Evolutionary conservation across 64 coral and sea anemone genomes (phyloP), one percentile per base, ranked within the genome.

Genomic region (Orbicella faveolata): DNA sequence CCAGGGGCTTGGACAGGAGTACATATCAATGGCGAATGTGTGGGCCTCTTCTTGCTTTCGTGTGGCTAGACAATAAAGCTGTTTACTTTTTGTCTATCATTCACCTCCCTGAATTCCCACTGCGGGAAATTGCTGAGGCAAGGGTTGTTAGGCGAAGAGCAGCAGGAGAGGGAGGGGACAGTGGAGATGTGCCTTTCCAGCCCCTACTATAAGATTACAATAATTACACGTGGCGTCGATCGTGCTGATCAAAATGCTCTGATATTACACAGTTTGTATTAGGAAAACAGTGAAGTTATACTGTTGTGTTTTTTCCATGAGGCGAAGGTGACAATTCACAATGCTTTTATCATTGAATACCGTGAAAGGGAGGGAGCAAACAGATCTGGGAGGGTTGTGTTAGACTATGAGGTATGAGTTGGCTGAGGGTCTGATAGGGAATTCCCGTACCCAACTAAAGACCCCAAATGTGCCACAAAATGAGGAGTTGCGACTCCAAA

Each of bases 361-460:
- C 79, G 88, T 37, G 91, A 88, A 81, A 68, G 61, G 69, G 75
- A 88, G 76, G 84, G 62, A 34, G 73, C 81, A 65, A 62, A 63
- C 67, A 87, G 75, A 81, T 52, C 84, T 80, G 52, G 52, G 51
- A 75, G 51, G 34, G 63, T 78, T 74, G 64, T 66, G 33, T 63
- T 88, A 62, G 84, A 93, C 53, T 93, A 30, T 93, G 76, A 93
- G 75, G 66, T 73, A 87, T 77, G 84, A 93, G 76, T 81, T 93
- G 41, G 91, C 84, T 54, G 91, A 80, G 74, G 57, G 75, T 52
- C 80, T 93, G 75, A 79, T 88, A 77, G 91, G 75, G 34, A 80
- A 86, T 37, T 80, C 59, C 63, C 83, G 64, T 6, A 75, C 84
- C 63, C 39, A 78, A 59, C 16, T 19, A 70, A 34, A 68, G 79